Evolutionary conservation across 2,888 invertebrate species (phyloP).

Genomic region (Habrosyne pyritoides): DNA sequence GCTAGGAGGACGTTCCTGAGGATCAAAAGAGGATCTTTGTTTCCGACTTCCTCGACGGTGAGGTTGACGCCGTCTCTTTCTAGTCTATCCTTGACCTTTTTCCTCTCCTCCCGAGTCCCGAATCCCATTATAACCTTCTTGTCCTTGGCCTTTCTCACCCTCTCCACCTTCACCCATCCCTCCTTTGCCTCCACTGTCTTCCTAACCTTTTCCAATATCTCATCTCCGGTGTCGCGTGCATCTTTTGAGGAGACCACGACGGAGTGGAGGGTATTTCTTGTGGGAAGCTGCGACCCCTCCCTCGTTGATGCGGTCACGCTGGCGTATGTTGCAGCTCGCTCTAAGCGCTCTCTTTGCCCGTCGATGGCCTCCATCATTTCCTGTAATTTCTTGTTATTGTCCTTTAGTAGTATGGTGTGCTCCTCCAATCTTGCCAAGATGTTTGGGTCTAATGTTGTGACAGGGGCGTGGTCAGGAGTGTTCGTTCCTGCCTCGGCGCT

Average conservation of each 20-base stretch:
- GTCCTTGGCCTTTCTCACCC: not conserved
- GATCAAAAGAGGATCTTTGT: not conserved
- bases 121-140: not conserved
- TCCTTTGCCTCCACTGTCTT: not conserved
- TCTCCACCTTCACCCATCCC: not conserved
- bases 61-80: not conserved
- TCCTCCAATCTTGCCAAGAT: no score
- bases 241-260: not conserved
- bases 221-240: not conserved
- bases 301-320: not conserved
- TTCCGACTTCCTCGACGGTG: not conserved
- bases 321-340: no score
- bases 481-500: no score
- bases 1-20: not conserved
- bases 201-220: not conserved
- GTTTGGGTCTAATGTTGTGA: no score
- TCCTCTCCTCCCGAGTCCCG: not conserved
- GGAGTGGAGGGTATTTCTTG: not conserved
- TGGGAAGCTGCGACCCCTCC: not conserved
- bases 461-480: no score
- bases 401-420: no score
- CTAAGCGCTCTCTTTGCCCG: no score
- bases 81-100: not conserved
- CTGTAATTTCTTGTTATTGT: no score
- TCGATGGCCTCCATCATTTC: no score